Evolutionary conservation across 2,888 invertebrate genomes (phyloP), one percentile per base, ranked within the genome.

Genomic region (Catocala nupta): DNA sequence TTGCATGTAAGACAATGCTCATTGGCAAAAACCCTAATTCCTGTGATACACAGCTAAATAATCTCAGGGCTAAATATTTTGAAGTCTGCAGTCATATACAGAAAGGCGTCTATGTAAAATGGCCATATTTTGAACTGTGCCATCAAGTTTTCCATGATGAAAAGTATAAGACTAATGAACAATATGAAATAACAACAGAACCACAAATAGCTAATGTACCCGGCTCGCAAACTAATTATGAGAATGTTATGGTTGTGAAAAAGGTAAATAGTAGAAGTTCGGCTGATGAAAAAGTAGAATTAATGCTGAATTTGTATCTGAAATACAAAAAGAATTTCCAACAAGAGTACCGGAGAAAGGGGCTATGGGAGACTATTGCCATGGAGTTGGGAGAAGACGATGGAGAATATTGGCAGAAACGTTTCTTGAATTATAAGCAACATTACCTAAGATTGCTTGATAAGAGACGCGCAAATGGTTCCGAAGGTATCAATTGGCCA

Each of bases 1-100:
- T 93, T 0, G 92, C 91, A 0, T 93, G 93, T 59, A 92, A 89
- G 63, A 92, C 92, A 5, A 91, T 92, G 88, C 75, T 94, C 0
- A 62, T 82, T 0, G 87, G 83, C 0, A 93, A 90, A 78, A 83
- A 79, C 36, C 83, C 87, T 0, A 69, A 78, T 2, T 61, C 80
- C 0, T 94, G 93, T 65, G 92, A 92, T 63, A 71, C 77, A 3
- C 86, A 90, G 68, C 75, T 93, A 0, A 67, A 78, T 0, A 81
- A 78, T 12, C 66, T 93, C 7, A 90, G 87, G 63, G 70, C 74
- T 12, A 88, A 88, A 50, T 94, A 90, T 65, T 62, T 73, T 1
- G 78, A 88, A 68, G 68, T 87, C 8, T 72, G 82, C 12, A 42
- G 76, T 1, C 84, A 86, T 16, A 81, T 84, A 12, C 76, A 84